Evolutionary conservation across 2,888 invertebrate genomes (phyloP), one percentile per base, ranked within the genome.

Genomic region (Melanophora roralis): DNA sequence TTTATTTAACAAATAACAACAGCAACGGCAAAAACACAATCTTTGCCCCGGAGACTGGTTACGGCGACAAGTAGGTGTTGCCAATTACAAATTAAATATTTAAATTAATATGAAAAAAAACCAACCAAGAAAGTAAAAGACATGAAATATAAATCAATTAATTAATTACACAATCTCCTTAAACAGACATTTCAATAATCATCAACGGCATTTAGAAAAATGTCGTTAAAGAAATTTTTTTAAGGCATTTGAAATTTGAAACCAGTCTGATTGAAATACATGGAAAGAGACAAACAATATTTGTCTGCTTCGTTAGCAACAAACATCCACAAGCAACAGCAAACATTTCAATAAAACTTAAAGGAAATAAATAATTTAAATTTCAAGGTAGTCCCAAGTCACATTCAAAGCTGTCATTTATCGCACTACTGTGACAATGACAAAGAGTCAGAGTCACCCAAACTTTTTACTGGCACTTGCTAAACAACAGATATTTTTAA

Each of bases 81-180:
- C 62, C 53, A 67, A 51, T 49, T 36, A 32, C 47, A 68, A 57
- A 68, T 68, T 59, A 62, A 57, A 64, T 68, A 57, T 68, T 68
- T 40, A 36, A 69, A 57, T 78, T 6, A 51, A 43, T 27, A 49
- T 47, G 40, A 57, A 76, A n/a, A 62, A 79, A 82, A 77, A 71
- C 75, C 82, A 79, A 74, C 71, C 73, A 81, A 76, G 73, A 81
- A 40, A 12, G 40, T 49, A 40, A 65, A 65, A 59, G 36, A 12
- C 59, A 53, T 43, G 12, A 53, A 53, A 34, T 23, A 72, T 82
- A 84, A 83, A 83, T 83, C 80, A 83, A 83, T 84, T 82, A 83
- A 83, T 84, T 82, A 83, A 82, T 83, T 83, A 81, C 64, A 68
- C 77, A 83, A 78, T 72, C 78, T 53, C 67, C 23, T 45, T 38